These are phyloP conservation scores for Heterodera filipjevi DNA, from an alignment of 2,888 invertebrate species.

Conservation along the genomic window DNA sequence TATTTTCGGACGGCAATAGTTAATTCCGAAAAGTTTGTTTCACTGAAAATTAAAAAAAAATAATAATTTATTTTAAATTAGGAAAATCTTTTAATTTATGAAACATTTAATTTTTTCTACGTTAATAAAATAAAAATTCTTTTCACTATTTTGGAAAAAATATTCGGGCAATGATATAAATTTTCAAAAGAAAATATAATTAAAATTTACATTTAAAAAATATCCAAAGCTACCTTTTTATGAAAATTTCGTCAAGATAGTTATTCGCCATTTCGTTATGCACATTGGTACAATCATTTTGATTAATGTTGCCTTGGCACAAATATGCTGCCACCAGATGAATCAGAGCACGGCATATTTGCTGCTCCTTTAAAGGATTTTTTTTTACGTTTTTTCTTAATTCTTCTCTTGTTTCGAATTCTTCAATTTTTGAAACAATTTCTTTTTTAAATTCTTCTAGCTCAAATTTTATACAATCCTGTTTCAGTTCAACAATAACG, in stretches of 20 bases:
- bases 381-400: no score
- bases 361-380: not conserved
- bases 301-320: not conserved
- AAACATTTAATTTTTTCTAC: no score
- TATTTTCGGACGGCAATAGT: not conserved
- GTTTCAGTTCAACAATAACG: not conserved
- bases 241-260: not conserved
- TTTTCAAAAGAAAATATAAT: no score
- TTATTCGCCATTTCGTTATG: not conserved
- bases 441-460: not conserved
- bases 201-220: not conserved
- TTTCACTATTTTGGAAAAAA: no score
- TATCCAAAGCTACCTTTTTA: no score
- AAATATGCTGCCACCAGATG: not conserved
- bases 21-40: not conserved
- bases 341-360: not conserved
- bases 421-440: not conserved
- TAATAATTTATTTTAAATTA: no score
- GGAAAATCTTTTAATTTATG: no score
- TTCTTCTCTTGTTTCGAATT: not conserved
- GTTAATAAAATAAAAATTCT: not conserved
- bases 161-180: no score
- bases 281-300: not conserved
- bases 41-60: not conserved
- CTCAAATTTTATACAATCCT: not conserved